Percentiles rank a stretch among this genome's conserved stretches.
phyloP scores from a whole-genome alignment of 2,888 invertebrate species.

The Lumbricus terrestris region DNA sequence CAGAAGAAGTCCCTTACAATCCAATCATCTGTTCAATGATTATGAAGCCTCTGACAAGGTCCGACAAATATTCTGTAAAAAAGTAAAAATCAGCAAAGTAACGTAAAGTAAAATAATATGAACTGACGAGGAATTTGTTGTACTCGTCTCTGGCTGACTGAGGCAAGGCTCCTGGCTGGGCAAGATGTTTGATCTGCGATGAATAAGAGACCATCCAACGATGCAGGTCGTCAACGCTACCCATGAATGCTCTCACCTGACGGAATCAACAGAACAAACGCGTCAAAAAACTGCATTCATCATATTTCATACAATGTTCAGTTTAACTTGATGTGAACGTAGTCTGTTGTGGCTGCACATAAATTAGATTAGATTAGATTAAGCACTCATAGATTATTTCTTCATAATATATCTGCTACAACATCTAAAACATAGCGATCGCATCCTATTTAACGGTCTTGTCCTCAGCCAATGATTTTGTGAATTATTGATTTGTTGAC shows the following conservation, averaged over 20 bases:
- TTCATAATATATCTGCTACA: too few relatives aligned
- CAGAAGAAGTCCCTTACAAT: background rate
- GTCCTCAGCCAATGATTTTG: background rate
- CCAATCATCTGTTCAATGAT: background rate
- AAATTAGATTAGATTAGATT: too few relatives aligned
- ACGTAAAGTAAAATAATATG: background rate
- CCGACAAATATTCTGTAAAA: background rate
- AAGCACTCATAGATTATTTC: background rate
- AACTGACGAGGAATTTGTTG: conserved; percentile 46
- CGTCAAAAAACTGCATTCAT: background rate
- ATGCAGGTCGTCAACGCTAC: conserved; percentile 54
- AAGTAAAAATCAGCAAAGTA: background rate
- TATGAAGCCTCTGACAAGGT: background rate
- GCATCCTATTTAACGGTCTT: background rate
- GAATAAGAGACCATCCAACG: conserved; percentile 52
- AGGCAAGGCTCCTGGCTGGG: conserved; percentile 57
- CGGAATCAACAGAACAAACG: background rate
- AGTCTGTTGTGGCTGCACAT: too few relatives aligned
- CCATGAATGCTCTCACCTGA: conserved; percentile 56
- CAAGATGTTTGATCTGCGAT: conserved; percentile 49
- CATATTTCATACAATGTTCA: background rate
- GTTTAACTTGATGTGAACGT: background rate
- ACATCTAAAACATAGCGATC: background rate
- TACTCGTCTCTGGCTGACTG: conserved; percentile 54
- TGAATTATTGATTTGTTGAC: background rate